phyloP scores from a whole-genome alignment of 2,888 invertebrate genomes.

The Drosophila differens region DNA sequence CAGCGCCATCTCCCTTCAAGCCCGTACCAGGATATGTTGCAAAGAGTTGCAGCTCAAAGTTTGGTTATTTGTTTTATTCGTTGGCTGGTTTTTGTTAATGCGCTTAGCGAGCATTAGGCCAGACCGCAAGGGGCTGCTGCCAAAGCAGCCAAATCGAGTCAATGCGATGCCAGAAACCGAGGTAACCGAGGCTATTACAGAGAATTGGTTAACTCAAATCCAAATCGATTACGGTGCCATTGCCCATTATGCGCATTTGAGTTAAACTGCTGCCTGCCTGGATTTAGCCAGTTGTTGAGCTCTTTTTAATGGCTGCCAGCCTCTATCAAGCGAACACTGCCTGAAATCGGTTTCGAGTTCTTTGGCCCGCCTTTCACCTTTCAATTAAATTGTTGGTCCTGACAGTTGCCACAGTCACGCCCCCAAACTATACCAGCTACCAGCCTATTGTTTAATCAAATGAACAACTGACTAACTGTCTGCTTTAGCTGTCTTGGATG shows the following conservation, averaged over 20 bases:
- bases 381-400: slow-evolving; percentile 41
- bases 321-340: neutral
- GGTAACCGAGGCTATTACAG: slow-evolving; percentile 31
- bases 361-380: slow-evolving; percentile 25
- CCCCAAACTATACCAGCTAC: slow-evolving; percentile 6
- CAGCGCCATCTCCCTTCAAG: neutral
- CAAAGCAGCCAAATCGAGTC: slow-evolving; percentile 6
- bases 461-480: slow-evolving; percentile 13
- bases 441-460: slow-evolving; percentile 4
- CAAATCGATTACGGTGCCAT: slow-evolving; percentile 49
- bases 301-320: slow-evolving; percentile 41
- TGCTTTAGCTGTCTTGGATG: neutral
- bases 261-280: slow-evolving; percentile 13
- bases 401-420: slow-evolving; percentile 14
- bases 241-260: slow-evolving; percentile 42
- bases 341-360: neutral
- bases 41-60: slow-evolving; percentile 31
- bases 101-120: slow-evolving; percentile 43
- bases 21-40: neutral
- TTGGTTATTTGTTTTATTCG: slow-evolving; percentile 35
- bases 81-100: slow-evolving; percentile 40
- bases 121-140: slow-evolving; percentile 16
- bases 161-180: slow-evolving; percentile 24
- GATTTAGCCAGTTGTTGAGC: slow-evolving; percentile 31
- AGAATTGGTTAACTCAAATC: slow-evolving; percentile 51